Percentiles rank a stretch among this genome's conserved stretches.
These are phyloP conservation scores for Leptinotarsa rubiginosa DNA, from an alignment of 2,888 invertebrate genomes.

Conservation along the genomic window DNA sequence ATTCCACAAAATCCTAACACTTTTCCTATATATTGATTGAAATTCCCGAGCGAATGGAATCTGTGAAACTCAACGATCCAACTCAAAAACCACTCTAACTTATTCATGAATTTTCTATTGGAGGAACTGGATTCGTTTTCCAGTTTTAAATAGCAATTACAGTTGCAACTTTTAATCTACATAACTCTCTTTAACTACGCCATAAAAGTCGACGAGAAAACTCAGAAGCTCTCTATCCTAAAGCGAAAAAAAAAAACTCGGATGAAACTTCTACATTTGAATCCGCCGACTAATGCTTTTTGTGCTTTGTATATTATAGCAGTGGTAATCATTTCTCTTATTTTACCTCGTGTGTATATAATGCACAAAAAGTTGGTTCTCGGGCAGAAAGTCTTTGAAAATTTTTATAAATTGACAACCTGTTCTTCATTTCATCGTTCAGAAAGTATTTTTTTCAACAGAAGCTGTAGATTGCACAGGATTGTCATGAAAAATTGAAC, in stretches of 20 bases:
- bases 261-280: conserved; percentile 59
- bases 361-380: too few species aligned
- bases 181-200: conserved; percentile 59
- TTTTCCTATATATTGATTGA: neutral
- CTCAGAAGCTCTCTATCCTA: conserved; percentile 61
- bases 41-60: neutral
- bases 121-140: conserved; percentile 55
- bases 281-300: conserved; percentile 29
- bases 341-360: neutral
- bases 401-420: too few species aligned
- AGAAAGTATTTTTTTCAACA: too few species aligned
- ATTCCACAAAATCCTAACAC: neutral
- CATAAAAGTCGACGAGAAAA: conserved; percentile 63
- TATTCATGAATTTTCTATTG: conserved; percentile 57
- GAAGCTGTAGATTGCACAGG: too few species aligned
- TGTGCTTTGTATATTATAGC: neutral
- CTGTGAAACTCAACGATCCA: conserved; percentile 25
- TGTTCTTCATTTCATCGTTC: too few species aligned
- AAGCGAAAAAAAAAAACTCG: conserved; percentile 59
- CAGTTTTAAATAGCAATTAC: conserved; percentile 63
- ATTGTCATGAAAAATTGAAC: too few species aligned
- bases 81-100: conserved; percentile 49
- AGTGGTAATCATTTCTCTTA: neutral
- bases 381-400: too few species aligned
- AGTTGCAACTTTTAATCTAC: conserved; percentile 64